Evolutionary conservation across 2,797 vertebrate species (phyloP).

Genomic region (Myotis pilosus): DNA sequence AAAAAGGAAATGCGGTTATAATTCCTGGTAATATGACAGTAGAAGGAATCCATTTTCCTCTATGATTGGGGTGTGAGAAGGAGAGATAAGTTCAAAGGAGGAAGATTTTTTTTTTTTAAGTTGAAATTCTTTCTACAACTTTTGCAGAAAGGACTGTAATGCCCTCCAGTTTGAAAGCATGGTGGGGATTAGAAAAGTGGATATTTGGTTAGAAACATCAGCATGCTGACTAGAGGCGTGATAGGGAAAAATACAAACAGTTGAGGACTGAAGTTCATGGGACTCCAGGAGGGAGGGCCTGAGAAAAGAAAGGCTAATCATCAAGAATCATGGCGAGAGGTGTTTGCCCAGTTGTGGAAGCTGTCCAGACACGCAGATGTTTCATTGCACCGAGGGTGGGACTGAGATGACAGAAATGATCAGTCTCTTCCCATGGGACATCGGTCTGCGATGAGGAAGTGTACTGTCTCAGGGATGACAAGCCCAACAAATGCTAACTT

Average conservation of each 20-base stretch:
- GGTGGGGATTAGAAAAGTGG: neutral
- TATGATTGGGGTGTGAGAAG: neutral
- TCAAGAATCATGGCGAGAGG: neutral
- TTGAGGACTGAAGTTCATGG: neutral
- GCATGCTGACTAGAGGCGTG: neutral
- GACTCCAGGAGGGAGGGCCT: neutral
- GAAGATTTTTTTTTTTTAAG: neutral
- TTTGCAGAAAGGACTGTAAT: neutral
- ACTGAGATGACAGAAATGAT: neutral
- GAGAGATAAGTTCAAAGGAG: neutral
- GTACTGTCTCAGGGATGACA: neutral
- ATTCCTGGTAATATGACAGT: neutral
- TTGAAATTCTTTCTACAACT: neutral
- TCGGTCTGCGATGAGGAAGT: neutral
- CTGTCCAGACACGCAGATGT: neutral
- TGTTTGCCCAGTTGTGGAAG: neutral
- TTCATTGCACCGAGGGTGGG: conserved; percentile 6
- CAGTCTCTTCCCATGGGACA: neutral
- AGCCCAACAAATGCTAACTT: neutral
- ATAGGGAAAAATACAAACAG: neutral
- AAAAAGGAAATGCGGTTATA: neutral
- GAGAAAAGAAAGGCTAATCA: neutral
- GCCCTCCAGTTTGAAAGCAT: neutral
- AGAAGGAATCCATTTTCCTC: neutral
- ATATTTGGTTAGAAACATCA: neutral